Conservation (phyloP, 2,888 invertebrate species). For the Dryobota labecula region DNA sequence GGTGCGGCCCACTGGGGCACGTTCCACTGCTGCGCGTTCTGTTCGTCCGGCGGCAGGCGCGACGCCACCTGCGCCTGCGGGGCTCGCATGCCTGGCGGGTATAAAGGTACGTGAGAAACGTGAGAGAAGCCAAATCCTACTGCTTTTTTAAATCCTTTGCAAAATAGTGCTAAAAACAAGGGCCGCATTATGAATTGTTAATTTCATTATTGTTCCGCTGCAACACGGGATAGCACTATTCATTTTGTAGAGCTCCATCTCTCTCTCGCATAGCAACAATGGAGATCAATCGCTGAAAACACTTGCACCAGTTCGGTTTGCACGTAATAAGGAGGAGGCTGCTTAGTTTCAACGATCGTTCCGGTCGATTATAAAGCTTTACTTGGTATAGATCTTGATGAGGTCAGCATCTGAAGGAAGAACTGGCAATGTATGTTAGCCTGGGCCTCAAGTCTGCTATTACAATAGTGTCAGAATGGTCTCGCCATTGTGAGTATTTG, state of each 20-base stretch:
- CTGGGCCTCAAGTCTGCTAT: no score
- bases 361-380: not conserved
- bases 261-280: not conserved
- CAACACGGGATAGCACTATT: no score
- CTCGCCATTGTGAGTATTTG: no score
- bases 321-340: not conserved
- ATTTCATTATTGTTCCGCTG: not conserved
- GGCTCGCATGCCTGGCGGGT: slow-evolving; percentile 93
- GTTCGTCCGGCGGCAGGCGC: slow-evolving; percentile 94
- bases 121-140: not conserved
- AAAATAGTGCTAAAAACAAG: not conserved
- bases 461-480: no score
- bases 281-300: not conserved
- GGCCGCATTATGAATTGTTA: not conserved
- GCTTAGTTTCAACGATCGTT: not conserved
- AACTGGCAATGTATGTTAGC: no score
- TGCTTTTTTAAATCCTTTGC: not conserved
- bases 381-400: not conserved
- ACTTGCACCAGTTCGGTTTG: not conserved
- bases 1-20: slow-evolving; percentile 92
- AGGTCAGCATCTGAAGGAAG: not conserved
- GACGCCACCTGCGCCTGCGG: slow-evolving; percentile 93
- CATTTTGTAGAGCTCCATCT: no score
- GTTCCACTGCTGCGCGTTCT: slow-evolving; percentile 95
- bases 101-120: slow-evolving; percentile 79